Evolutionary conservation across 2,888 invertebrate genomes (phyloP).

Genomic region (Leptopilina syphax): DNA sequence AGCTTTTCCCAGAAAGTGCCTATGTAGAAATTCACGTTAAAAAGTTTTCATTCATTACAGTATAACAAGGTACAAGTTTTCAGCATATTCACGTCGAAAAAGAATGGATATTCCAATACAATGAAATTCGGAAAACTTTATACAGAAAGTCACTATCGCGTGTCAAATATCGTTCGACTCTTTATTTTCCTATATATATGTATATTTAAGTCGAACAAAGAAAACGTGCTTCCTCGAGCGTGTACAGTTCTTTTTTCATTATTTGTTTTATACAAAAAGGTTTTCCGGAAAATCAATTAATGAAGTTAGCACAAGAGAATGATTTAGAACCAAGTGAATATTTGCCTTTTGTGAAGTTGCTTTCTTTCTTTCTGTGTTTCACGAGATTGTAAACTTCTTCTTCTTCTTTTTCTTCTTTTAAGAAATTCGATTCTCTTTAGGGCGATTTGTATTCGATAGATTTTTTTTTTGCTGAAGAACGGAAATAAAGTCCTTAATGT

Average conservation of each 20-base stretch:
- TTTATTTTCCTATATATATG: slow-evolving; percentile 43
- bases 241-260: neutral
- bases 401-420: neutral
- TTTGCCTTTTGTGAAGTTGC: slow-evolving; percentile 3
- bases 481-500: slow-evolving; percentile 33
- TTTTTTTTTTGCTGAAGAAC: neutral
- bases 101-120: slow-evolving; percentile 43
- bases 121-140: slow-evolving; percentile 44
- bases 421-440: slow-evolving; percentile 24
- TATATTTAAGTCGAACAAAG: slow-evolving; percentile 13
- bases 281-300: slow-evolving; percentile 22
- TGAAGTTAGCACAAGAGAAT: slow-evolving; percentile 35
- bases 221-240: slow-evolving; percentile 12
- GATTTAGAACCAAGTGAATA: slow-evolving; percentile 31
- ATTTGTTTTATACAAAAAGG: slow-evolving; percentile 5
- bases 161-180: slow-evolving; percentile 29
- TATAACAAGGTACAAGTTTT: neutral
- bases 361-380: too few relatives aligned
- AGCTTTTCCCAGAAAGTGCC: slow-evolving; percentile 16
- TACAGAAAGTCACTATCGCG: slow-evolving; percentile 13
- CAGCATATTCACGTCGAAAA: neutral
- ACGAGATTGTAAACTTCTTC: too few relatives aligned
- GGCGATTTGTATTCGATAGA: slow-evolving; percentile 30
- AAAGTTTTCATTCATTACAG: neutral
- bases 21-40: neutral